These are phyloP conservation scores for Egretta garzetta DNA, from an alignment of 2,113 vertebrate genomes.

Conservation along the genomic window DNA sequence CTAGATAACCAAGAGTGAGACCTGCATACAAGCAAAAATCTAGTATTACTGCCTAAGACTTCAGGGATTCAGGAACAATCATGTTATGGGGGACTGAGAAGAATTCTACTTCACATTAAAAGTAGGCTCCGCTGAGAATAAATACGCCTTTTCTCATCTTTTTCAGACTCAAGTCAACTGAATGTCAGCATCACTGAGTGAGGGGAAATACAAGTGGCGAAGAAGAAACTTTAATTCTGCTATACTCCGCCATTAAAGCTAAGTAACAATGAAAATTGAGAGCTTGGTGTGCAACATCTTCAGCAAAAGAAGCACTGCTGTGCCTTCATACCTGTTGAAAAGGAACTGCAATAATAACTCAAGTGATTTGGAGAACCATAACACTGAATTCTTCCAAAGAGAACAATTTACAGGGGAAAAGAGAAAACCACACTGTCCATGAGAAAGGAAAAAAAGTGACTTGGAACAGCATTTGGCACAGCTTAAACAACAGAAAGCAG, in stretches of 20 bases:
- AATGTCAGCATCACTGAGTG: neutral
- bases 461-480: neutral
- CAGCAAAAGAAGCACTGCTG: neutral
- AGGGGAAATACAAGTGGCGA: rapidly evolving
- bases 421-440: neutral
- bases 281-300: neutral
- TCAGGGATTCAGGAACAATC: neutral
- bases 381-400: neutral
- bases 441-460: neutral
- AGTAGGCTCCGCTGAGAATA: neutral
- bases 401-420: neutral
- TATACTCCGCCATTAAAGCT: neutral
- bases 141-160: neutral
- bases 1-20: neutral
- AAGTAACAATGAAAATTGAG: neutral
- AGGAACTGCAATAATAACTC: neutral
- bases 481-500: neutral
- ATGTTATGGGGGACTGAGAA: rapidly evolving
- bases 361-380: neutral
- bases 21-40: neutral
- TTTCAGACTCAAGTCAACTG: neutral
- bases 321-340: neutral
- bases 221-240: neutral
- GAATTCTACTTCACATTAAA: neutral
- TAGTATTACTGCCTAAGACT: neutral